Conservation (phyloP, 2,113 vertebrate species). For the Tetrax tetrax region DNA sequence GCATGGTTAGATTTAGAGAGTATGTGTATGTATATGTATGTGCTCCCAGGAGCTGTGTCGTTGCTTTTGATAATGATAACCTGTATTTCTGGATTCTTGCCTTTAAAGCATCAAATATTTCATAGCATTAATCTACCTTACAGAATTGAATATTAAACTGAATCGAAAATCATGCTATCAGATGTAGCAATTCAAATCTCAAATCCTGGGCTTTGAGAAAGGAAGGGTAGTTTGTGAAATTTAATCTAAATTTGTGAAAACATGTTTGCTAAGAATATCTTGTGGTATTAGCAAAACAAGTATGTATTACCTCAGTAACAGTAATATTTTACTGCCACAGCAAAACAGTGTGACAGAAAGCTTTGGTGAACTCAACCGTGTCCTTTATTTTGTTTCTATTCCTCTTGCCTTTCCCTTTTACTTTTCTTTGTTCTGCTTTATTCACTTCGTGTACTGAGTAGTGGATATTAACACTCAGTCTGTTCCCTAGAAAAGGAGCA, state of each 20-base stretch:
- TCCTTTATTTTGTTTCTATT: background rate
- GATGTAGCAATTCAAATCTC: background rate
- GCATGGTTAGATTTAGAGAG: background rate
- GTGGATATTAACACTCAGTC: background rate
- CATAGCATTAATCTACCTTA: background rate
- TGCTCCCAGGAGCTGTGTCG: background rate
- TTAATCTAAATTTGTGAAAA: background rate
- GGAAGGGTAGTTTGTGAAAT: background rate
- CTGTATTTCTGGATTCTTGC: background rate
- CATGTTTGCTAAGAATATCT: background rate
- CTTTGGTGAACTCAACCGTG: background rate
- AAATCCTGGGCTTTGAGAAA: background rate
- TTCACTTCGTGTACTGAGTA: background rate
- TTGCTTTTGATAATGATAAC: background rate
- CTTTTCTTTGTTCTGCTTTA: background rate
- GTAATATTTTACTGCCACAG: background rate
- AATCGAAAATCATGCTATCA: background rate
- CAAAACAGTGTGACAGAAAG: background rate
- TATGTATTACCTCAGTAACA: background rate
- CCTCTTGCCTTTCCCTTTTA: background rate
- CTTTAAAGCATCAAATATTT: background rate
- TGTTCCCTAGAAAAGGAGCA: background rate
- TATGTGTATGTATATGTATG: background rate
- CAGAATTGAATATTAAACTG: background rate
- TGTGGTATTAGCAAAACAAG: background rate